These are phyloP conservation scores for Popillia japonica DNA, from an alignment of 1,140 invertebrate genomes.

Conservation along the genomic window DNA sequence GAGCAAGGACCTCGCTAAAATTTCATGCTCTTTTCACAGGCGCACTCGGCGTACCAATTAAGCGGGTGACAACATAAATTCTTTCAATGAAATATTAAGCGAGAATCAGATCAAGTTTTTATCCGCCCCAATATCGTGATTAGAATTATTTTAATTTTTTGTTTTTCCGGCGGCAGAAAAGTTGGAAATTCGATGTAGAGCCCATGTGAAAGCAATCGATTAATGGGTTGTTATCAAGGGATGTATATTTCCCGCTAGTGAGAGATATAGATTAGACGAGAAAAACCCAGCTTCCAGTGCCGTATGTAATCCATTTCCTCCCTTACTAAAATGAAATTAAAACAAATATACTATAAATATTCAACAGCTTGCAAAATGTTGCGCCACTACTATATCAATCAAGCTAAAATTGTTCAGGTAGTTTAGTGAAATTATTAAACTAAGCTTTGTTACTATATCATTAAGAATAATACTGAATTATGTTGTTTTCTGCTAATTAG, in stretches of 20 bases:
- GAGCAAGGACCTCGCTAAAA: background rate
- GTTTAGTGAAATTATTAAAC: no score
- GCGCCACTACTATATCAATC: no score
- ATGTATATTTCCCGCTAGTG: background rate
- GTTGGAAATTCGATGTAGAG: background rate
- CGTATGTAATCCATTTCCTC: background rate
- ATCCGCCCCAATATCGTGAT: background rate
- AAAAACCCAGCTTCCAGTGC: background rate
- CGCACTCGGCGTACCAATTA: background rate
- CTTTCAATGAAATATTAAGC: background rate
- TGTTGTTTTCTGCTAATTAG: no score
- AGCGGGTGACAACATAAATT: background rate
- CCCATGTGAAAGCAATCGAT: background rate
- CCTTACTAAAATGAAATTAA: slow-evolving; percentile 9
- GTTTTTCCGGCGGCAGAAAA: background rate
- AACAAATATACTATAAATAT: slow-evolving; percentile 2
- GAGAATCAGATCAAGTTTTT: background rate
- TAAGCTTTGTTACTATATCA: no score
- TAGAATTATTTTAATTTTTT: background rate
- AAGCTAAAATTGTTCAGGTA: no score
- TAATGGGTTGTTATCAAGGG: background rate
- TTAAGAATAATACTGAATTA: no score
- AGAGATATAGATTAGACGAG: background rate
- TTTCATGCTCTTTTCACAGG: slow-evolving; percentile 10
- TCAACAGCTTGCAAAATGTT: background rate